phyloP scores from a whole-genome alignment of 2,113 vertebrate species.

The Leptosomus discolor region DNA sequence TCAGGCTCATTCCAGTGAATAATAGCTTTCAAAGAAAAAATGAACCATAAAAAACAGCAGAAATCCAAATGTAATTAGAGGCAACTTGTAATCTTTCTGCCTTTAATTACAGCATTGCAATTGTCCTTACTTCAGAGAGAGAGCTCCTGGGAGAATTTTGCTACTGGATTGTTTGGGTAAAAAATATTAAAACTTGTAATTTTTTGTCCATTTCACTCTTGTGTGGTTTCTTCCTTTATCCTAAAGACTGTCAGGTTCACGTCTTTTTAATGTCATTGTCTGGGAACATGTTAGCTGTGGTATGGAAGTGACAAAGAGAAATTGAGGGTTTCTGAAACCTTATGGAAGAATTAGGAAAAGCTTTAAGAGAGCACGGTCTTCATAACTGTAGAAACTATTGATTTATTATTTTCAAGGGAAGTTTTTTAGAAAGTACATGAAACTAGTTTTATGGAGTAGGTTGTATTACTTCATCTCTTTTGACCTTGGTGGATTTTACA shows the following conservation, averaged over 20 bases:
- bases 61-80: conserved; percentile 23
- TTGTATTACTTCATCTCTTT: neutral
- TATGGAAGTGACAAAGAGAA: neutral
- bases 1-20: neutral
- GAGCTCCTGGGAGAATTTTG: neutral
- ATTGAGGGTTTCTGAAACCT: neutral
- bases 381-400: neutral
- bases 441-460: neutral
- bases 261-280: neutral
- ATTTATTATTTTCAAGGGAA: neutral
- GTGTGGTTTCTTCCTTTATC: neutral
- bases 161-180: neutral
- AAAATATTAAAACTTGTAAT: neutral
- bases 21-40: conserved; percentile 30
- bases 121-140: neutral
- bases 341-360: neutral
- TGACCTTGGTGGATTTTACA: neutral
- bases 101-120: neutral
- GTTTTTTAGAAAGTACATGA: neutral
- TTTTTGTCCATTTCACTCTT: neutral
- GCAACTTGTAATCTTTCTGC: neutral
- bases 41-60: neutral
- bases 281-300: neutral
- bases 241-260: neutral
- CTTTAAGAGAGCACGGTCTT: neutral